phyloP scores from a whole-genome alignment of 92 coral and sea anemone species.

The Umimayanthus chanpuru region DNA sequence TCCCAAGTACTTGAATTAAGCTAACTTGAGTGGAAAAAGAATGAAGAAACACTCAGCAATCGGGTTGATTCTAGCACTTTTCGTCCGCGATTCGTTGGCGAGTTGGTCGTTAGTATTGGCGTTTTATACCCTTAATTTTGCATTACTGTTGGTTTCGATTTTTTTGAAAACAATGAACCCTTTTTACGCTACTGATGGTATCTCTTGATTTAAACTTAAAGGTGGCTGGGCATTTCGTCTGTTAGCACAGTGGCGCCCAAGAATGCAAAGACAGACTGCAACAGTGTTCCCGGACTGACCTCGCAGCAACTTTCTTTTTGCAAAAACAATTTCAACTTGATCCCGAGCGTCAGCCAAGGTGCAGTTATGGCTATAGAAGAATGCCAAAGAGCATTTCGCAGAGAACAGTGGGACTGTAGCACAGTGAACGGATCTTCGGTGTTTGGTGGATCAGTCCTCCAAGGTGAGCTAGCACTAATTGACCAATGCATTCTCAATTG shows the following conservation, averaged over 20 bases:
- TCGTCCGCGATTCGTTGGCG: conserved; percentile 29
- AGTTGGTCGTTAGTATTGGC: conserved; percentile 40
- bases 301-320: conserved; percentile 81
- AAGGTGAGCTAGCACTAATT: conserved; percentile 57
- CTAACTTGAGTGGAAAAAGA: conserved; percentile 18
- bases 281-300: conserved; percentile 83
- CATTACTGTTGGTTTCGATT: background rate
- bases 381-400: conserved; percentile 86
- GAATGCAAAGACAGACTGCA: conserved; percentile 62
- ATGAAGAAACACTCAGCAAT: conserved; percentile 14
- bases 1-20: conserved; percentile 17
- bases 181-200: background rate
- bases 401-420: conserved; percentile 93
- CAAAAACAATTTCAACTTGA: conserved; percentile 82
- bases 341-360: conserved; percentile 85
- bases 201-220: conserved; percentile 44
- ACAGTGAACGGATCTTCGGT: conserved; percentile 82
- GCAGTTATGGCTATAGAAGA: conserved; percentile 84
- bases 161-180: background rate
- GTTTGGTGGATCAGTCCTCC: conserved; percentile 72
- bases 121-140: background rate
- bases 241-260: conserved; percentile 47
- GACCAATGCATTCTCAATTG: background rate
- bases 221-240: conserved; percentile 90
- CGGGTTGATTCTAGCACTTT: background rate